phyloP scores from a whole-genome alignment of 2,888 invertebrate genomes.

The Junonia oenone region DNA sequence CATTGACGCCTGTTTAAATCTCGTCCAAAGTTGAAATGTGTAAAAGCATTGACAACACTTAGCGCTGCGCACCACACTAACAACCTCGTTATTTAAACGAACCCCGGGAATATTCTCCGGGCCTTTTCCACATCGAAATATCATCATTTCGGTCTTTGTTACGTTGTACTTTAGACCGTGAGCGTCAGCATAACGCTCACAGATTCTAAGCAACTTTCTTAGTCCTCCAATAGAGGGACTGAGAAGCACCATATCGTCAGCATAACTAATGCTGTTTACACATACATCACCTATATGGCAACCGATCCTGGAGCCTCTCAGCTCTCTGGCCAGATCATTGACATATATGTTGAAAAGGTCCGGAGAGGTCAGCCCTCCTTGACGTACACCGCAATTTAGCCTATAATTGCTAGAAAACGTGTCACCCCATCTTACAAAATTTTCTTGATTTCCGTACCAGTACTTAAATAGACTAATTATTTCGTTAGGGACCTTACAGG shows the following conservation, averaged over 20 bases:
- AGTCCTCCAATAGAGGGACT: constrained; percentile 26
- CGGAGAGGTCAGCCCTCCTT: not conserved
- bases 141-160: not conserved
- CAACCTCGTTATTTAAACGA: not conserved
- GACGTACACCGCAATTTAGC: not conserved
- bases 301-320: constrained; percentile 25
- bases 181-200: constrained; percentile 29
- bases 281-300: constrained; percentile 24
- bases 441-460: not conserved
- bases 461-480: not conserved
- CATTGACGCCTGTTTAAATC: not conserved
- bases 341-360: constrained; percentile 29
- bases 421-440: not conserved
- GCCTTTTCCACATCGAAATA: not conserved
- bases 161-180: too few relatives aligned
- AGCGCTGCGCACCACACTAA: not conserved
- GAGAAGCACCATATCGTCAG: constrained; percentile 32
- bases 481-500: not conserved
- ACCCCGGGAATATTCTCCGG: not conserved
- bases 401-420: not conserved
- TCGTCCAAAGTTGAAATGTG: not conserved
- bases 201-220: constrained; percentile 37
- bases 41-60: not conserved
- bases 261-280: constrained; percentile 28
- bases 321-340: constrained; percentile 24